Percentiles rank a stretch among this genome's conserved stretches.
phyloP scores from a whole-genome alignment of 2,797 vertebrate species.

The Anas bahamensis region DNA sequence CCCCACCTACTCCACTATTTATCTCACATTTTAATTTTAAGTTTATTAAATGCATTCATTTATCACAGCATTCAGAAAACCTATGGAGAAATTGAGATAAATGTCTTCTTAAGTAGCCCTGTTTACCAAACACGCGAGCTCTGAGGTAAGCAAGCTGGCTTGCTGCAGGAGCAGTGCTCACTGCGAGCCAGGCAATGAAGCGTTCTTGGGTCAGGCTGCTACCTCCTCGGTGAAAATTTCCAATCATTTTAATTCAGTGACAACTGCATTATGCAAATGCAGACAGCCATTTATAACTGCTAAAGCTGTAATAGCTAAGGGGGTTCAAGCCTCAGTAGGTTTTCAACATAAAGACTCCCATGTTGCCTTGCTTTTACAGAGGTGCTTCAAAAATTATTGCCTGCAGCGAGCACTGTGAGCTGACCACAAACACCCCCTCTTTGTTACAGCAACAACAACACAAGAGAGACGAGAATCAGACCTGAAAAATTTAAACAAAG shows the following conservation, averaged over 20 bases:
- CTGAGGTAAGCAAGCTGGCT: neutral
- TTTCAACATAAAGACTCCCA: conserved; percentile 68
- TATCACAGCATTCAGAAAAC: conserved; percentile 70
- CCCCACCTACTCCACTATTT: conserved; percentile 68
- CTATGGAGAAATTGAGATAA: conserved; percentile 63
- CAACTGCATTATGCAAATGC: conserved; percentile 86
- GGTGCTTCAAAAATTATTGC: conserved; percentile 66
- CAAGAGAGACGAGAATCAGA: neutral
- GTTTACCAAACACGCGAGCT: conserved; percentile 50
- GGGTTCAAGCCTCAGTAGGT: conserved; percentile 71
- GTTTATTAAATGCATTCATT: conserved; percentile 83
- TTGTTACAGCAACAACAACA: neutral
- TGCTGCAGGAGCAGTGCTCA: neutral
- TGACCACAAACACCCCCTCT: conserved; percentile 10
- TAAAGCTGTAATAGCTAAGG: conserved; percentile 74
- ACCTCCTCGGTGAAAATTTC: conserved; percentile 61
- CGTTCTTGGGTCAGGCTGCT: neutral
- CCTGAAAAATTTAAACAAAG: conserved; percentile 58
- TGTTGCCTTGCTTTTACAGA: conserved; percentile 59
- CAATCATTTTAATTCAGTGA: conserved; percentile 80
- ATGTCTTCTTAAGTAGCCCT: conserved; percentile 52
- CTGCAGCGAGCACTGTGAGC: conserved; percentile 10
- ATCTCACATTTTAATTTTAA: conserved; percentile 88
- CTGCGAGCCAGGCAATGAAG: neutral
- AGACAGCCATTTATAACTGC: conserved; percentile 75